Percentiles rank a stretch among this genome's conserved stretches.
Evolutionary conservation across 2,797 vertebrate species (phyloP).

Genomic region (Macrochelys suwanniensis): DNA sequence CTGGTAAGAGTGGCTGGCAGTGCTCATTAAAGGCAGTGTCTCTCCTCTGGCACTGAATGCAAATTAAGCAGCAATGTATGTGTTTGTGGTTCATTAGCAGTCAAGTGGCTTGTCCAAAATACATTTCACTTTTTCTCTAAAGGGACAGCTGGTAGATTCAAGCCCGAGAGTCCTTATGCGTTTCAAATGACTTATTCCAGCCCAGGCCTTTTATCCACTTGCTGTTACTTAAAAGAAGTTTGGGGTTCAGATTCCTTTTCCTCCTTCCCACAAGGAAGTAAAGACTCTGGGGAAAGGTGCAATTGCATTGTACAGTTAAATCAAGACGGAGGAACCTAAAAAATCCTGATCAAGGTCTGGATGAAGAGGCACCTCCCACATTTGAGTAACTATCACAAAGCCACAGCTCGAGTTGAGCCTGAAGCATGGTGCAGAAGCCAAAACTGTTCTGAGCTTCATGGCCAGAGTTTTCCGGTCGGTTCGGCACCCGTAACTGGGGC

Average conservation of each 20-base stretch:
- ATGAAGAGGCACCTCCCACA: background rate
- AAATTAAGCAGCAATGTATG: constrained; percentile 75
- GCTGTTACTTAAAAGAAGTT: constrained; percentile 53
- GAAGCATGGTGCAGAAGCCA: background rate
- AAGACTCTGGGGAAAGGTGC: background rate
- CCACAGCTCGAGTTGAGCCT: too few relatives aligned
- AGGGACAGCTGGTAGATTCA: constrained; percentile 41
- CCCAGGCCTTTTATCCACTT: constrained; percentile 58
- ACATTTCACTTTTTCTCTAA: constrained; percentile 63
- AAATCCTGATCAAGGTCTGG: constrained; percentile 9
- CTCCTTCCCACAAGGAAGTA: background rate
- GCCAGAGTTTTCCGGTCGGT: background rate
- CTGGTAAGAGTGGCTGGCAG: constrained; percentile 59
- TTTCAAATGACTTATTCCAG: constrained; percentile 64
- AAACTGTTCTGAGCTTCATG: background rate
- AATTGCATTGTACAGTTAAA: background rate
- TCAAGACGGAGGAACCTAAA: background rate
- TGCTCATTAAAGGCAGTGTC: constrained; percentile 67
- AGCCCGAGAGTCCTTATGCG: constrained; percentile 56
- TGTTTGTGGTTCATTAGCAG: constrained; percentile 74
- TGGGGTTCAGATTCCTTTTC: constrained; percentile 57
- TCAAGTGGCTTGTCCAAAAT: constrained; percentile 76
- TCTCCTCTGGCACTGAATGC: constrained; percentile 72
- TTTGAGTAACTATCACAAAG: background rate
- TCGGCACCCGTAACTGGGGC: rapidly evolving